These are phyloP conservation scores for Melanargia galathea DNA, from an alignment of 2,888 invertebrate genomes.

Conservation along the genomic window DNA sequence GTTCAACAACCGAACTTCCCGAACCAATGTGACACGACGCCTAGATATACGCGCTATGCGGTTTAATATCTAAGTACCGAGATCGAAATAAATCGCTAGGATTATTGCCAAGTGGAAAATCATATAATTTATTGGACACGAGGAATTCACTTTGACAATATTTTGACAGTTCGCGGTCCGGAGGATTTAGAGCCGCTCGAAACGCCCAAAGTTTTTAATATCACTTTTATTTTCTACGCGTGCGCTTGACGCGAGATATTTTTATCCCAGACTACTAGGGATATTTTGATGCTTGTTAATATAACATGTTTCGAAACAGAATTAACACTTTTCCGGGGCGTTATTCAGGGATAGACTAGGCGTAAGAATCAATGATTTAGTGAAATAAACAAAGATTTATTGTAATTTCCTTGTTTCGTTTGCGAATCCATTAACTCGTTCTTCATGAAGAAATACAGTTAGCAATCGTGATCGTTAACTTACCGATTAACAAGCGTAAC, in stretches of 20 bases:
- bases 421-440: not conserved
- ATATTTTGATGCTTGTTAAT: slow-evolving; percentile 57
- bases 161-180: slow-evolving; percentile 78
- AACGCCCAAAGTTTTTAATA: slow-evolving; percentile 56
- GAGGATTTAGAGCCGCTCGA: slow-evolving; percentile 65
- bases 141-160: slow-evolving; percentile 81
- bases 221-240: slow-evolving; percentile 57
- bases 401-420: not conserved
- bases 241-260: slow-evolving; percentile 49
- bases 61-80: slow-evolving; percentile 76
- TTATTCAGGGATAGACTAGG: slow-evolving; percentile 10
- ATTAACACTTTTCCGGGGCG: slow-evolving; percentile 23
- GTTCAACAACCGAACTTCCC: slow-evolving; percentile 74
- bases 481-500: slow-evolving; percentile 6
- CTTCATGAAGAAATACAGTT: slow-evolving; percentile 8
- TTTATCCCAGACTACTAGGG: slow-evolving; percentile 56
- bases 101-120: slow-evolving; percentile 81
- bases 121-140: slow-evolving; percentile 80
- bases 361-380: not conserved
- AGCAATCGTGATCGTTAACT: slow-evolving; percentile 12
- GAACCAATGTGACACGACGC: slow-evolving; percentile 65
- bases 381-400: not conserved
- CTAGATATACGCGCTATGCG: slow-evolving; percentile 77
- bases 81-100: slow-evolving; percentile 81
- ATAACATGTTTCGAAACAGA: slow-evolving; percentile 36